Conservation (phyloP, 2,888 invertebrate species). For the Antheraea assamensis region DNA sequence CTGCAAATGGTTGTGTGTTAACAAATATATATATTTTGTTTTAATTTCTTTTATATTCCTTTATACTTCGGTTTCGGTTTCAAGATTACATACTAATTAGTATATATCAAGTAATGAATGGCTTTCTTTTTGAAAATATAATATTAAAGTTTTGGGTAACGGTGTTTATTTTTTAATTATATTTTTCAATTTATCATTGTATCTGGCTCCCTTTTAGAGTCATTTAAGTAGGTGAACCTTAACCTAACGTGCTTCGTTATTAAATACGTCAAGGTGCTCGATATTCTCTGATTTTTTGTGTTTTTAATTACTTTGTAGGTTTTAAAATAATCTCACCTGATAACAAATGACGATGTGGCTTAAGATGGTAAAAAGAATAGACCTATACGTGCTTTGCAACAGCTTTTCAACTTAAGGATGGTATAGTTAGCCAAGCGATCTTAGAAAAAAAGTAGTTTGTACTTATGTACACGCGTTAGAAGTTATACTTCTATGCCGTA, state of each 20-base stretch:
- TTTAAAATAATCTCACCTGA: too few species aligned
- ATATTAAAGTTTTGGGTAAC: neutral
- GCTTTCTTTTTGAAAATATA: neutral
- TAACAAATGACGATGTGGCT: too few species aligned
- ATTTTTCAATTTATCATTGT: neutral
- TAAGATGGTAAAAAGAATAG: too few species aligned
- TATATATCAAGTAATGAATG: neutral
- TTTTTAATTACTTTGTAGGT: neutral
- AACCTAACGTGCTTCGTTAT: neutral
- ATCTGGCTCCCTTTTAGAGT: neutral
- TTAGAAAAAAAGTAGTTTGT: too few species aligned
- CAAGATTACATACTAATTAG: neutral
- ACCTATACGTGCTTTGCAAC: too few species aligned
- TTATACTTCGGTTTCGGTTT: neutral
- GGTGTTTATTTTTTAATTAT: neutral
- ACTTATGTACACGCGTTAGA: too few species aligned
- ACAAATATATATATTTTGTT: neutral
- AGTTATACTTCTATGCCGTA: too few species aligned
- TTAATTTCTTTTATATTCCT: neutral
- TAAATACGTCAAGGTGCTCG: neutral
- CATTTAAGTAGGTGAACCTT: neutral
- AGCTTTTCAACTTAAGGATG: too few species aligned
- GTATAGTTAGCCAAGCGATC: too few species aligned
- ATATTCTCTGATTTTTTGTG: neutral
- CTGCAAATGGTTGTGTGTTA: constrained; percentile 10